Percentiles rank a stretch among this genome's conserved stretches.
These are phyloP conservation scores for Vanessa cardui DNA, from an alignment of 2,888 invertebrate species.

Conservation along the genomic window DNA sequence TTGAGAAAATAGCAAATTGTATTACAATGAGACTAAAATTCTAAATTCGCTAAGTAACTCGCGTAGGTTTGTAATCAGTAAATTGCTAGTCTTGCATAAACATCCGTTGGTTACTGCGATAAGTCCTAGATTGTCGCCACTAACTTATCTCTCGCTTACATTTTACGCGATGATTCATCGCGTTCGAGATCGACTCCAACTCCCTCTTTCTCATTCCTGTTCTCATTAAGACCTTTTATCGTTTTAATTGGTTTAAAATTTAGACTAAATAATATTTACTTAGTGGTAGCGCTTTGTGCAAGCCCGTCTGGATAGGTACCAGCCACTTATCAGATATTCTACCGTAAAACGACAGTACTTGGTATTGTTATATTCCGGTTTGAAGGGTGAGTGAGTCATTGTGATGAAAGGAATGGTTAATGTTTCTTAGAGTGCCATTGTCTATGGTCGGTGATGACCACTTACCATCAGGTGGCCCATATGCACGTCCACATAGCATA, in stretches of 20 bases:
- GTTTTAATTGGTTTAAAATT: not conserved
- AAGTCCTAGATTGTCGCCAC: conserved; percentile 52
- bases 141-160: conserved; percentile 55
- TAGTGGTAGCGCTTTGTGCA: too few relatives aligned
- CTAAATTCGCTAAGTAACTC: conserved; percentile 3
- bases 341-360: too few relatives aligned
- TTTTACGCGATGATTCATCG: conserved; percentile 46
- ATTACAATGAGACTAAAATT: not conserved
- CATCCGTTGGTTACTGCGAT: conserved; percentile 70
- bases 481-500: too few relatives aligned
- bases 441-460: too few relatives aligned
- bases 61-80: conserved; percentile 37
- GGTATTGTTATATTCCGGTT: too few relatives aligned
- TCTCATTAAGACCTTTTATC: not conserved
- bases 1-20: not conserved
- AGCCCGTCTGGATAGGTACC: too few relatives aligned
- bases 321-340: too few relatives aligned
- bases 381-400: too few relatives aligned
- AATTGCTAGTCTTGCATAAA: conserved; percentile 60
- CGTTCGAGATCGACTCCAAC: conserved; percentile 37
- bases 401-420: too few relatives aligned
- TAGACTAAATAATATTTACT: too few relatives aligned
- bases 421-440: too few relatives aligned
- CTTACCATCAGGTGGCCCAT: too few relatives aligned
- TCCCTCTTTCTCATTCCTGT: conserved; percentile 19